These are phyloP conservation scores for Zygothrica quintamaculata DNA, from an alignment of 2,888 invertebrate genomes.

Conservation along the genomic window DNA sequence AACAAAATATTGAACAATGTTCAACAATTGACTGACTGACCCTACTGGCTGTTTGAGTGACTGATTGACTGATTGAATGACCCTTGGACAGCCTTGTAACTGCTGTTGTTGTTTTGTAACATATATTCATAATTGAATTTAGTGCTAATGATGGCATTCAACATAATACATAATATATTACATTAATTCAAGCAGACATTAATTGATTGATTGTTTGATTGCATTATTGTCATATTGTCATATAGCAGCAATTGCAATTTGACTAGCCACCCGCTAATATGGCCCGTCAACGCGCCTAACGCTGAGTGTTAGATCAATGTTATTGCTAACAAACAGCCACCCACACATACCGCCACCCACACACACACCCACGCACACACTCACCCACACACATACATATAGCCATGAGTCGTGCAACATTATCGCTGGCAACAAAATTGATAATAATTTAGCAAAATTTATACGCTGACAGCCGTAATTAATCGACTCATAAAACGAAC, in stretches of 20 bases:
- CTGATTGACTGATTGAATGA: constrained; percentile 3
- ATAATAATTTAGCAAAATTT: constrained; percentile 74
- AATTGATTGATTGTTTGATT: constrained; percentile 81
- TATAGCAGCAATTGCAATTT: constrained; percentile 59
- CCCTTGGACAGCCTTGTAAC: not conserved
- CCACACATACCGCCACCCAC: too few relatives aligned
- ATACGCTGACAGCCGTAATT: constrained; percentile 74
- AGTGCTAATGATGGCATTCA: constrained; percentile 79
- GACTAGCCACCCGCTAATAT: constrained; percentile 24
- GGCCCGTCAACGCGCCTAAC: constrained; percentile 15
- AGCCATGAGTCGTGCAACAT: not conserved
- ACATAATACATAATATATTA: constrained; percentile 71
- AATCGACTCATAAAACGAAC: constrained; percentile 43
- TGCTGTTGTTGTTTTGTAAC: constrained; percentile 11
- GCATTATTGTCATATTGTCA: constrained; percentile 75
- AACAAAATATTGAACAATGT: constrained; percentile 71
- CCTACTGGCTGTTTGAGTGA: constrained; percentile 2
- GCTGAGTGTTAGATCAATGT: constrained; percentile 2
- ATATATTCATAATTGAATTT: constrained; percentile 67
- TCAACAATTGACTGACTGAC: too few relatives aligned
- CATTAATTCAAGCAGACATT: constrained; percentile 75
- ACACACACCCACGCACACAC: not conserved
- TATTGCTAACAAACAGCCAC: constrained; percentile 15
- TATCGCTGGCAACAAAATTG: constrained; percentile 51
- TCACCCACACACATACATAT: not conserved